These are phyloP conservation scores for Steinernema carpocapsae DNA, from an alignment of 2,888 invertebrate genomes.

Conservation along the genomic window DNA sequence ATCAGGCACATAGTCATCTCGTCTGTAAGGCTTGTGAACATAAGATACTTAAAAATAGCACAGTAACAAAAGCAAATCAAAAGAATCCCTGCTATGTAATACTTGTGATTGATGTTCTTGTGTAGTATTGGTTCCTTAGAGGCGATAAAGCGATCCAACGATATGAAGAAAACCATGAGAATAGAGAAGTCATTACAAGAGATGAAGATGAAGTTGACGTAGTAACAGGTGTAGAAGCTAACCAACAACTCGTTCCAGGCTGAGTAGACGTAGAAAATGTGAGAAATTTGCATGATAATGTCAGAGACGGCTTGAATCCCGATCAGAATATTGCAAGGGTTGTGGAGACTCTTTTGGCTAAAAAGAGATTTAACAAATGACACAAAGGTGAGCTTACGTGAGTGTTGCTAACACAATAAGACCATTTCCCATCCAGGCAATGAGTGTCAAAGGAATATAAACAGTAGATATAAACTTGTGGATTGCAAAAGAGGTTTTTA, in stretches of 20 bases:
- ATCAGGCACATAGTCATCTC: background rate
- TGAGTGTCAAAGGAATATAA: too few relatives aligned
- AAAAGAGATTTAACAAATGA: too few relatives aligned
- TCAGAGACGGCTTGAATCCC: background rate
- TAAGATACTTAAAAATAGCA: background rate
- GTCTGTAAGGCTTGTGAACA: background rate
- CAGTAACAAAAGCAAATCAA: background rate
- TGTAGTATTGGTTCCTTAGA: background rate
- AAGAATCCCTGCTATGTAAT: background rate
- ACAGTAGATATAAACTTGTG: too few relatives aligned
- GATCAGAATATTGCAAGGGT: background rate
- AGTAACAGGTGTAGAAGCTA: background rate
- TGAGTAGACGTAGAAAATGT: background rate
- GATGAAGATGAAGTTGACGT: slow-evolving; percentile 12
- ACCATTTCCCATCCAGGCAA: too few relatives aligned
- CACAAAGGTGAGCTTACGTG: too few relatives aligned
- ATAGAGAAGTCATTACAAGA: background rate
- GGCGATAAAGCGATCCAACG: background rate
- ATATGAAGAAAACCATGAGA: slow-evolving; percentile 13
- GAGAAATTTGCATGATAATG: background rate
- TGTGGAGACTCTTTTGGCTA: background rate
- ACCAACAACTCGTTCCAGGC: background rate
- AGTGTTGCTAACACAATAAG: too few relatives aligned
- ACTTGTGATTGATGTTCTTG: background rate
- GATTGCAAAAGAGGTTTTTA: too few relatives aligned